phyloP scores from a whole-genome alignment of 2,113 vertebrate genomes.

The Zosterops pallidus region DNA sequence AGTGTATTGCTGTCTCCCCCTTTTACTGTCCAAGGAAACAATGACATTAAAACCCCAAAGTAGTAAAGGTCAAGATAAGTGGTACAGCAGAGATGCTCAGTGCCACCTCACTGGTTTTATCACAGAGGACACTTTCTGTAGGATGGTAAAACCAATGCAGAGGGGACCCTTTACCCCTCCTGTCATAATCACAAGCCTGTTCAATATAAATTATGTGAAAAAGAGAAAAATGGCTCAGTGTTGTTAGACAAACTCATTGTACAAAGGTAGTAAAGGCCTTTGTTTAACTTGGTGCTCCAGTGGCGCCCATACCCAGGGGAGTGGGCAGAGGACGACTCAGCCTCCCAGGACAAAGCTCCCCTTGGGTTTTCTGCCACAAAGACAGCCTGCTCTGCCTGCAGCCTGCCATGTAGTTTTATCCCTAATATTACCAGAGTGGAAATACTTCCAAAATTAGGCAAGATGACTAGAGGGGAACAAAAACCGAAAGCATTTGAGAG shows the following conservation, averaged over 20 bases:
- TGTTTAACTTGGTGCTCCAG: neutral
- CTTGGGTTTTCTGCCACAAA: neutral
- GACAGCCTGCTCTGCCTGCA: neutral
- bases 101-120: neutral
- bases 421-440: neutral
- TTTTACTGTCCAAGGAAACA: neutral
- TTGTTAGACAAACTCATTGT: neutral
- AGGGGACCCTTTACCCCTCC: neutral
- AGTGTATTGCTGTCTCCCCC: neutral
- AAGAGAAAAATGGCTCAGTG: neutral
- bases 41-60: neutral
- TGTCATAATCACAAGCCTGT: neutral
- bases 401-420: fast-evolving
- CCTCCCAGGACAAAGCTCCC: neutral
- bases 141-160: neutral
- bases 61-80: neutral
- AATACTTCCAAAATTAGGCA: neutral
- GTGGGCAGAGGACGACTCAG: neutral
- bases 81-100: neutral
- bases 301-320: too few relatives aligned
- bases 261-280: neutral
- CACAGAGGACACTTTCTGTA: neutral
- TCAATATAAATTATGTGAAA: neutral
- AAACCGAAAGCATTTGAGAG: neutral
- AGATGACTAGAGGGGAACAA: neutral